Evolutionary conservation across 2,797 vertebrate species (phyloP).

Genomic region (Emys orbicularis): DNA sequence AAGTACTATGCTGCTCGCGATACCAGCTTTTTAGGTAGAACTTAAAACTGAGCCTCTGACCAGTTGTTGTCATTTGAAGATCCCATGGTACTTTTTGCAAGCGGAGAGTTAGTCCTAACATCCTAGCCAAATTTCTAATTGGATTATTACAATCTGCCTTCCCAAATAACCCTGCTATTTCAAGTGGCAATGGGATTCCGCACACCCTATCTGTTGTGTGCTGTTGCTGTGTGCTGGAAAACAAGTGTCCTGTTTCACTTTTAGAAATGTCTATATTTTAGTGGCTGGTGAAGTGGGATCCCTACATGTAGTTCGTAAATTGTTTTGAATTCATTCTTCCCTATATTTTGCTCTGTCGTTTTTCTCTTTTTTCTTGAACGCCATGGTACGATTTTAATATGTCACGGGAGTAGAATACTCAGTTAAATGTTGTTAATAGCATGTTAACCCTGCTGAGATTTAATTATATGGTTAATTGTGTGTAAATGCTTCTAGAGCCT

Average conservation of each 20-base stretch:
- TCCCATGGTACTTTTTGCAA: background rate
- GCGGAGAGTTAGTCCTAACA: background rate
- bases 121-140: background rate
- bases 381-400: background rate
- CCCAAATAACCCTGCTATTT: background rate
- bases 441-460: accelerated
- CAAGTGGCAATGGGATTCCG: background rate
- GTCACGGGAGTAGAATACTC: background rate
- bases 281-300: background rate
- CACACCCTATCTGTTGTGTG: background rate
- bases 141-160: background rate
- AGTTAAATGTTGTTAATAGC: background rate
- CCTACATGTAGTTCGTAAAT: background rate
- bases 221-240: background rate
- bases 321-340: background rate
- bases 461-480: too few species aligned
- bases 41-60: background rate
- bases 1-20: background rate
- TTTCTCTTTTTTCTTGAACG: background rate
- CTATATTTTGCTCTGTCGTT: background rate
- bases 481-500: background rate
- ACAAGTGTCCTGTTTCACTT: background rate
- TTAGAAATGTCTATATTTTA: background rate
- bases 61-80: background rate
- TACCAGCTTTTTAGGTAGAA: background rate